phyloP scores from a whole-genome alignment of 2,113 vertebrate species.

The Marcusenius ussheri region DNA sequence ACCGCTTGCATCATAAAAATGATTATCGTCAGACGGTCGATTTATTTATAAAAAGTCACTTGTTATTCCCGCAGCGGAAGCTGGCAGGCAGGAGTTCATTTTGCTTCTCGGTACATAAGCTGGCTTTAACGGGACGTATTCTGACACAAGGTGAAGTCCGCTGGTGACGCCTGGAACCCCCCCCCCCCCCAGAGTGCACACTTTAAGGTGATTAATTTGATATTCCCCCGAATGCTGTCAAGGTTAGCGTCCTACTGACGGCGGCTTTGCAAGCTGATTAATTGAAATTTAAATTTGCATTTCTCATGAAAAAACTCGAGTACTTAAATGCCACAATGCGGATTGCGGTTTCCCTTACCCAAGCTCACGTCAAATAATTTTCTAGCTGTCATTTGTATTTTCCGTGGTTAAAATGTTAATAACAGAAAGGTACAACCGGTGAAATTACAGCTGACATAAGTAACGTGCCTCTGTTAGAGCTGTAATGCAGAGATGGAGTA shows the following conservation, averaged over 20 bases:
- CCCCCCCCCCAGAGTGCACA: too few species aligned
- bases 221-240: not conserved
- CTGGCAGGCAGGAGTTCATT: not conserved
- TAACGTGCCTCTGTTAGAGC: not conserved
- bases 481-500: not conserved
- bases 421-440: not conserved
- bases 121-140: not conserved
- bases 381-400: not conserved
- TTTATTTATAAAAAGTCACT: constrained; percentile 10
- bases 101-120: constrained; percentile 1
- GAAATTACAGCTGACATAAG: not conserved
- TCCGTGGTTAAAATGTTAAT: not conserved
- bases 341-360: not conserved
- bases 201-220: constrained; percentile 6
- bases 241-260: not conserved
- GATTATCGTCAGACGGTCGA: not conserved
- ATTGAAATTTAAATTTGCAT: constrained; percentile 13
- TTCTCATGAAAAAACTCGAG: not conserved
- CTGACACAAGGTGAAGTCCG: constrained; percentile 3
- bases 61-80: not conserved
- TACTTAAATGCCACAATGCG: not conserved
- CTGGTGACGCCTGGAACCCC: not conserved
- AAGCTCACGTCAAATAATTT: not conserved
- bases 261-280: constrained; percentile 4
- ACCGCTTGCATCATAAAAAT: constrained; percentile 6